Conservation (phyloP, 2,797 vertebrate genomes). For the Xenopus petersii region DNA sequence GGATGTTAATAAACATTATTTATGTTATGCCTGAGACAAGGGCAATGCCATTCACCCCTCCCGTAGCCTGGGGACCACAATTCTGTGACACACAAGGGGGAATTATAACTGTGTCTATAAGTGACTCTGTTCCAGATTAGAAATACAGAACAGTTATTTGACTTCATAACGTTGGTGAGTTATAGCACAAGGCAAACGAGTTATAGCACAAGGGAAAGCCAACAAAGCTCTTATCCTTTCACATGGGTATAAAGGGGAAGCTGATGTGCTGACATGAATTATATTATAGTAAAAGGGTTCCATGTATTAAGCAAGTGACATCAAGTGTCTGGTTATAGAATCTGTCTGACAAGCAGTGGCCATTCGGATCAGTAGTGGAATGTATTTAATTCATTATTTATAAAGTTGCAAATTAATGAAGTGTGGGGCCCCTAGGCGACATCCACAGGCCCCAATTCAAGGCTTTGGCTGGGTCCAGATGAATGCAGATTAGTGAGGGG, state of each 20-base stretch:
- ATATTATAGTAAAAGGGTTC: constrained; percentile 47
- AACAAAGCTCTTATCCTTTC: constrained; percentile 69
- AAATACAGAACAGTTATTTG: constrained; percentile 70
- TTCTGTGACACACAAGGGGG: constrained; percentile 57
- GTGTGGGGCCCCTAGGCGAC: too few relatives aligned
- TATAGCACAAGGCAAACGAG: too few relatives aligned
- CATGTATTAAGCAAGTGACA: constrained; percentile 42
- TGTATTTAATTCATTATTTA: too few relatives aligned
- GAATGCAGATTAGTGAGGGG: too few relatives aligned
- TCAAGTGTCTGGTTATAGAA: background rate
- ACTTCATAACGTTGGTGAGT: constrained; percentile 63
- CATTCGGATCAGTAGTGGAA: too few relatives aligned
- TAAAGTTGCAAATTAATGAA: too few relatives aligned
- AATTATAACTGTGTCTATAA: constrained; percentile 64
- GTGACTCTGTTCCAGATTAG: constrained; percentile 60
- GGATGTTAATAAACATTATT: constrained; percentile 30
- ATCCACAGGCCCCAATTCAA: too few relatives aligned
- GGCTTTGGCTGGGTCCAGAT: too few relatives aligned
- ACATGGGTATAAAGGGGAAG: constrained; percentile 63
- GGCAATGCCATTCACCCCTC: constrained; percentile 52
- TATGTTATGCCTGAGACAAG: constrained; percentile 45
- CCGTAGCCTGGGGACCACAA: constrained; percentile 53
- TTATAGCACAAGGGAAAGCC: constrained; percentile 66
- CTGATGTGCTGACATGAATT: constrained; percentile 55
- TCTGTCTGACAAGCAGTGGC: background rate